A percentile compares a stretch with the other conserved stretches of the same genome.
Conservation (phyloP, 2,888 invertebrate species). For the Pandemis heparana region DNA sequence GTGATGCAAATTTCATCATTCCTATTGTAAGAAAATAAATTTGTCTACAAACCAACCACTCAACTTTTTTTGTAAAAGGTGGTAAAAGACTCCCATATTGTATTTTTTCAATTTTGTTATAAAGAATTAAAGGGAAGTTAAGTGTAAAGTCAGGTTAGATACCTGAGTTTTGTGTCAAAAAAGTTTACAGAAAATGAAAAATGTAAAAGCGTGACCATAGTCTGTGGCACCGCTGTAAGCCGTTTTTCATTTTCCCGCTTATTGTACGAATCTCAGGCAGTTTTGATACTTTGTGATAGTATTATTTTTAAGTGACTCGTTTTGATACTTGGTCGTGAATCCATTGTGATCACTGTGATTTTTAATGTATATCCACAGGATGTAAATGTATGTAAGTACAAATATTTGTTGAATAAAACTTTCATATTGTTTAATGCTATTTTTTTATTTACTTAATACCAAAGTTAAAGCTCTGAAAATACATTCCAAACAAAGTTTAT, state of each 20-base stretch:
- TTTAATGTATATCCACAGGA: neutral
- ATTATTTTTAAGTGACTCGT: neutral
- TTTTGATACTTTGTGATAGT: neutral
- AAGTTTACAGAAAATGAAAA: too few species aligned
- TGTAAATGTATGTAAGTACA: neutral
- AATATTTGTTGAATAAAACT: constrained; percentile 22
- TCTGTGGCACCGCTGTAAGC: too few species aligned
- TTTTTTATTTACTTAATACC: constrained; percentile 26
- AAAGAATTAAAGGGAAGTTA: too few species aligned
- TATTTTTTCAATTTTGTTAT: too few species aligned
- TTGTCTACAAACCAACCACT: neutral
- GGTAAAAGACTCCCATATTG: too few species aligned
- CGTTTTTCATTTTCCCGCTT: neutral
- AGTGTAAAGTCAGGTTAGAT: too few species aligned
- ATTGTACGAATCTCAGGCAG: neutral
- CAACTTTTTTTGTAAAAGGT: too few species aligned
- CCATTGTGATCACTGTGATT: neutral
- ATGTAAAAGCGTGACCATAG: too few species aligned
- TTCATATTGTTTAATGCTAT: constrained; percentile 24
- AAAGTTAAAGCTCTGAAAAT: constrained; percentile 31
- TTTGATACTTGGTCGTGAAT: neutral
- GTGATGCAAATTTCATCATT: constrained; percentile 27
- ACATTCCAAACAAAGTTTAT: neutral
- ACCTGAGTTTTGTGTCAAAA: too few species aligned
- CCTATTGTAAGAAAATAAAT: constrained; percentile 8